Percentiles rank a stretch among this genome's conserved stretches.
Conservation (phyloP, 2,888 invertebrate genomes). For the Dasysyrphus albostriatus region DNA sequence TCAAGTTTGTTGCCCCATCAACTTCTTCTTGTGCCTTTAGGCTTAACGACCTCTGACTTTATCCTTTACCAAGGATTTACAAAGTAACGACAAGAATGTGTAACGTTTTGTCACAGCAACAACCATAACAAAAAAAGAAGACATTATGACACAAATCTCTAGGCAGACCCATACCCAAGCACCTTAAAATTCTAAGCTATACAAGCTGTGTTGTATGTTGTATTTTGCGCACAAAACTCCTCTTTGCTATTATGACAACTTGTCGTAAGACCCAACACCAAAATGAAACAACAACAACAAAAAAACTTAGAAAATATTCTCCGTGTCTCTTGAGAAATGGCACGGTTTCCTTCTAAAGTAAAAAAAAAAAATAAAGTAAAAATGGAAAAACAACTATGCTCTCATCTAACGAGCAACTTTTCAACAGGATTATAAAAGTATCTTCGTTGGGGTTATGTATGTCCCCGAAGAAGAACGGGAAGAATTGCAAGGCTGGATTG, state of each 20-base stretch:
- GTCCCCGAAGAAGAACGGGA: conserved; percentile 7
- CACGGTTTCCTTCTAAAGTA: conserved; percentile 56
- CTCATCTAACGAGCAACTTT: conserved; percentile 66
- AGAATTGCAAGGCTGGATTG: conserved; percentile 1
- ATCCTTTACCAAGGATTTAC: conserved; percentile 32
- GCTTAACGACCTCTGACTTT: conserved; percentile 63
- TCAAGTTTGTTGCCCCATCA: conserved; percentile 62
- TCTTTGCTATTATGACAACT: conserved; percentile 51
- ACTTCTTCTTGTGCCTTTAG: conserved; percentile 54
- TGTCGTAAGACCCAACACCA: conserved; percentile 18
- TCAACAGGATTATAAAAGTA: conserved; percentile 61
- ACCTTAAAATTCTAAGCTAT: conserved; percentile 15
- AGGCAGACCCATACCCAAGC: conserved; percentile 37
- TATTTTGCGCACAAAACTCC: not conserved
- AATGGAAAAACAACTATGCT: conserved; percentile 9
- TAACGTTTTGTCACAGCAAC: conserved; percentile 57
- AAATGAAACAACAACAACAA: not conserved
- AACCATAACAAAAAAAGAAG: conserved; percentile 27
- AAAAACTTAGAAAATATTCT: conserved; percentile 10
- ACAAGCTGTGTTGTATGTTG: conserved; percentile 22
- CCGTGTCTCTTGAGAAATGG: conserved; percentile 50
- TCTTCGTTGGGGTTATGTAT: conserved; percentile 3
- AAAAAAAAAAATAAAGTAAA: conserved; percentile 18
- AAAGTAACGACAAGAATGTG: conserved; percentile 59
- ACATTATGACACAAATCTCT: conserved; percentile 54